Evolutionary conservation across 1,140 invertebrate genomes (phyloP), one percentile per base, ranked within the genome.

Genomic region (Xylocopa sonorina): DNA sequence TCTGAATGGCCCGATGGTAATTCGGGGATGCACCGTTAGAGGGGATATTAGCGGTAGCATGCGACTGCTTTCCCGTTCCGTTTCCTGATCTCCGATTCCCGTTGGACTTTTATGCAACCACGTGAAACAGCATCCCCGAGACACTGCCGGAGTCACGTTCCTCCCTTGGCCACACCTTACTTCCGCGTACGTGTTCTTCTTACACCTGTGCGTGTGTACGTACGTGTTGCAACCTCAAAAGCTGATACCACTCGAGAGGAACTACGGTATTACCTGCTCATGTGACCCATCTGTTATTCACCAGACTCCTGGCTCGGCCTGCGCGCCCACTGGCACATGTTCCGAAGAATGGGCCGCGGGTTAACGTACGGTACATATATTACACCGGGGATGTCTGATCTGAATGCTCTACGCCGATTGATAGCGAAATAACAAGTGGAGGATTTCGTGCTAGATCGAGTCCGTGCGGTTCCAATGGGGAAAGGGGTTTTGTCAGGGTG

Each of bases 1-100:
- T 93, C 80, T 91, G 89, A 92, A 92, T 92, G 87, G 85, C 64
- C 88, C 78, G 89, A 91, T 90, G 89, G 88, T 91, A 90, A 92
- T 92, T 78, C 87, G 89, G 83, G 87, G 84, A 90, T 92, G 87
- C 91, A 90, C 91, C 92, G 92, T 92, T 92, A 90, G 69, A 81
- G 81, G n/a, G n/a, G 74, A 79, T 80, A 83, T 85, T 74, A 85
- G 64, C 75, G 58, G 84, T 60, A 66, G 55, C 55, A 53, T 21
- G 34, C 63, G 53, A 38, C 69, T 81, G 10, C 66, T 81, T 46
- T 34, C 34, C 7, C 43, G 58, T 10, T 43, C 80, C 57, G 50
- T 60, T 38, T 58, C 48, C 34, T 24, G 48, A 71, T 55, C 74
- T 48, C 53, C 50, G 57, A 64, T 79, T 83, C 79, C 78, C 60